These are phyloP conservation scores for Solenopsis fugax DNA, from an alignment of 1,140 invertebrate genomes.

Conservation along the genomic window DNA sequence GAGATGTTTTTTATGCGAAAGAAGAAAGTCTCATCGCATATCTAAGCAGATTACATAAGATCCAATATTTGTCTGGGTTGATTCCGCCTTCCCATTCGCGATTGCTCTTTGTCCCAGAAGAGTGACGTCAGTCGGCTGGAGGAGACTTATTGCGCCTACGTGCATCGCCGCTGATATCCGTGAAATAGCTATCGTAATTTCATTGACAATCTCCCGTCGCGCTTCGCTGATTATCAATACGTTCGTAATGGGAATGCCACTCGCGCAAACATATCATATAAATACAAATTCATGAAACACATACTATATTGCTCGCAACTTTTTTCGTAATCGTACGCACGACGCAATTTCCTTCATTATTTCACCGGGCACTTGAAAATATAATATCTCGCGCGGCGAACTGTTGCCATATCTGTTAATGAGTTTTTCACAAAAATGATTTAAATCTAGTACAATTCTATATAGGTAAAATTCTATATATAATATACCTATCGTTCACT, in stretches of 20 bases:
- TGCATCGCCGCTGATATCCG: constrained; percentile 73
- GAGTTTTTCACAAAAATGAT: neutral
- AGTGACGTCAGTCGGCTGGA: constrained; percentile 67
- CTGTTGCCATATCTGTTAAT: neutral
- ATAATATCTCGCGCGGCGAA: neutral
- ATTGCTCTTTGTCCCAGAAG: constrained; percentile 57
- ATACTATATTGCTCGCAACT: neutral
- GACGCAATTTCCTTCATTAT: neutral
- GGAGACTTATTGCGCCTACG: constrained; percentile 73
- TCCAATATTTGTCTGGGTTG: constrained; percentile 66
- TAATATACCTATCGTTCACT: neutral
- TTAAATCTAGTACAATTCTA: neutral
- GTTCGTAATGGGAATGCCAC: constrained; percentile 41
- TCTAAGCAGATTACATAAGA: constrained; percentile 47
- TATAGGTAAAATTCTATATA: neutral
- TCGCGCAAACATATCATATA: constrained; percentile 17
- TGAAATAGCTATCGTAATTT: constrained; percentile 76
- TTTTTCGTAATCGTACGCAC: constrained; percentile 23
- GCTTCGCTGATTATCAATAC: constrained; percentile 36
- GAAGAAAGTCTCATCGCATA: constrained; percentile 22
- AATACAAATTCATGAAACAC: constrained; percentile 38
- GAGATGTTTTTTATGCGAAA: neutral
- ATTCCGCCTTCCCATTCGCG: constrained; percentile 24
- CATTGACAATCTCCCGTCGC: constrained; percentile 74
- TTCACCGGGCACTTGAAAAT: neutral